phyloP scores from a whole-genome alignment of 2,797 vertebrate genomes.

The Gymnocypris eckloni region DNA sequence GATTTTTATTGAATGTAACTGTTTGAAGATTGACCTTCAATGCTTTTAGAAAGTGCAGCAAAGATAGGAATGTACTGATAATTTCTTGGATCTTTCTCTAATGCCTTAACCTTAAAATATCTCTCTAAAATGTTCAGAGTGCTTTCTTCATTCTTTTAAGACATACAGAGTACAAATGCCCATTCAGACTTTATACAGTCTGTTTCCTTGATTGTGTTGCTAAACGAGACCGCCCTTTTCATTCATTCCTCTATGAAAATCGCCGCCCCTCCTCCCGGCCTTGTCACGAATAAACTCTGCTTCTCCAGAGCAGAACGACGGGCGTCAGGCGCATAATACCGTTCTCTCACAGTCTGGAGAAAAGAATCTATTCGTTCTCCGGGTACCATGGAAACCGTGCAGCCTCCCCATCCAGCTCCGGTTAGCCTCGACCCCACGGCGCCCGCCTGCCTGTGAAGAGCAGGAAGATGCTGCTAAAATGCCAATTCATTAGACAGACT shows the following conservation, averaged over 20 bases:
- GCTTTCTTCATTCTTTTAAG: not conserved
- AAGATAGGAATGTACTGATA: not conserved
- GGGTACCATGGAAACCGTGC: constrained; percentile 94
- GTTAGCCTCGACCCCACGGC: constrained; percentile 93
- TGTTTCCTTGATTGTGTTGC: not conserved
- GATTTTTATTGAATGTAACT: constrained; percentile 24
- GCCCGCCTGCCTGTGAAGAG: constrained; percentile 84
- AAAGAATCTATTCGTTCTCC: constrained; percentile 82
- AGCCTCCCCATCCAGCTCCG: constrained; percentile 97
- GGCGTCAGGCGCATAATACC: constrained; percentile 81
- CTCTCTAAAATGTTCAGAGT: not conserved
- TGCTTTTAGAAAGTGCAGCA: not conserved
- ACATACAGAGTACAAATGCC: not conserved
- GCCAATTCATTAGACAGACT: not conserved
- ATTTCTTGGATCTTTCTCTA: not conserved
- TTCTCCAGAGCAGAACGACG: constrained; percentile 76
- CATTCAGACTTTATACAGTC: not conserved
- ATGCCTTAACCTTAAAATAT: not conserved
- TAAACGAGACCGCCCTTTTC: not conserved
- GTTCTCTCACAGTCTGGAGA: constrained; percentile 82
- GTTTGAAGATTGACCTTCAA: not conserved
- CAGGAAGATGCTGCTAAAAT: constrained; percentile 35
- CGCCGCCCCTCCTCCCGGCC: constrained; percentile 89
- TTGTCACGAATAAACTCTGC: constrained; percentile 89
- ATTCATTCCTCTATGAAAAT: constrained; percentile 83